Evolutionary conservation across 2,113 vertebrate species (phyloP).

Genomic region (Cyanoramphus novaezelandiae): DNA sequence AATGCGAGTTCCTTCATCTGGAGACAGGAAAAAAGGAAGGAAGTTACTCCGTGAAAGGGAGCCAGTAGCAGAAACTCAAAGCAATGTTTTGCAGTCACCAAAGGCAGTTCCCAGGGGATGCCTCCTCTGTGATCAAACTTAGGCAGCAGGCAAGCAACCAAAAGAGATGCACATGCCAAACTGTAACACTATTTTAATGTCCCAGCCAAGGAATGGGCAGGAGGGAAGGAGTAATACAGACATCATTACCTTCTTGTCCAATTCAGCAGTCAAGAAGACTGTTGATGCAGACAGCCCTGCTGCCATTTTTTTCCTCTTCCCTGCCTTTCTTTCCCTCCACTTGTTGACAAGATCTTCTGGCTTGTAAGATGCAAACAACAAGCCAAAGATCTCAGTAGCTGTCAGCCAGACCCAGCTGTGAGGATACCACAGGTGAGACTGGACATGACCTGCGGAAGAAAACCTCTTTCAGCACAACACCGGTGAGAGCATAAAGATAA

Average conservation of each 20-base stretch:
- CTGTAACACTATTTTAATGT: background rate
- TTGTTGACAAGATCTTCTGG: constrained; percentile 84
- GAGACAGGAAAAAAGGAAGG: background rate
- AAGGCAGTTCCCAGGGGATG: background rate
- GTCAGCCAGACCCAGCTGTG: constrained; percentile 98
- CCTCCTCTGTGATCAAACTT: background rate
- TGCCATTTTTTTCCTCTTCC: constrained; percentile 35
- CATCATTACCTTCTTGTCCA: constrained; percentile 84
- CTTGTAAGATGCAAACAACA: constrained; percentile 87
- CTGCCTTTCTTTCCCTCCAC: constrained; percentile 68
- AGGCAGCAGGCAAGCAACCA: background rate
- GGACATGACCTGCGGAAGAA: constrained; percentile 79
- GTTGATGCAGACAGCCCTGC: constrained; percentile 50
- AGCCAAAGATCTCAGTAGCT: constrained; percentile 90
- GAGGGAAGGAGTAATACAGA: background rate
- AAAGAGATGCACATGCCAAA: background rate
- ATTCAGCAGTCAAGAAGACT: constrained; percentile 80
- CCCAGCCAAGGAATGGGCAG: background rate
- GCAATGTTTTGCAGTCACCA: background rate
- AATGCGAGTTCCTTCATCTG: constrained; percentile 90
- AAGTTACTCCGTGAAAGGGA: background rate
- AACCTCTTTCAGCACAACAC: background rate
- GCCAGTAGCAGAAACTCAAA: background rate
- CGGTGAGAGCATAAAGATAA: background rate
- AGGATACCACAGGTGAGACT: constrained; percentile 88